Evolutionary conservation across 2,888 invertebrate genomes (phyloP), one percentile per base, ranked within the genome.

Genomic region (Dryocosmus kuriphilus): DNA sequence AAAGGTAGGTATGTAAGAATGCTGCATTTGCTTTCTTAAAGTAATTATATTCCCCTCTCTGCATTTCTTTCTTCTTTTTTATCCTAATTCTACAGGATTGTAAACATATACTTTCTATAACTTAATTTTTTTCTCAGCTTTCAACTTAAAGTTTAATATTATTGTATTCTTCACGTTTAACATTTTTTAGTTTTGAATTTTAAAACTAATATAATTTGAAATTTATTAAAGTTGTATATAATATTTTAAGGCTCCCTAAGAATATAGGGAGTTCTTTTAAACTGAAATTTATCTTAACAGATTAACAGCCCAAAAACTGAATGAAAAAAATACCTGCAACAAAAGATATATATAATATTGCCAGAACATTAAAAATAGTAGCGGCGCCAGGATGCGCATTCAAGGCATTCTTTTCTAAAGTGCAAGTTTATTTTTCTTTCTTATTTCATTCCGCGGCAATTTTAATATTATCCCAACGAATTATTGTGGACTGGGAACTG

Each of bases 401-500:
- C 11, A n/a, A 63, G 8, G 75, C 79, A 79, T 77, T 79, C 79
- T 85, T 35, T 19, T 74, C 60, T 51, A 79, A 80, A 74, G 75
- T 77, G 78, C 65, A 79, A 24, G 24, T 46, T 46, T 19, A 11
- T 65, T 67, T 27, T 46, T 14, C 86, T 85, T 87, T 88, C 87
- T 89, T 89, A 85, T 89, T 89, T 87, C 87, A 87, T 88, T 88
- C 87, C 86, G 84, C 82, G 82, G 87, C 88, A 90, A 90, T 90
- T 88, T 90, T 88, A 88, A 88, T 87, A 90, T 90, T 90, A 91
- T 89, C 89, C 88, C 88, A 85, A 78, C 79, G 80, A 80, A 80
- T 83, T 83, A 83, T 81, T 81, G 80, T 79, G 79, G 79, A 79
- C 78, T 80, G 81, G 80, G 83, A 83, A 81, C 82, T 30, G 78